phyloP scores from a whole-genome alignment of 1,140 invertebrate genomes.

The Cydia pomonella region DNA sequence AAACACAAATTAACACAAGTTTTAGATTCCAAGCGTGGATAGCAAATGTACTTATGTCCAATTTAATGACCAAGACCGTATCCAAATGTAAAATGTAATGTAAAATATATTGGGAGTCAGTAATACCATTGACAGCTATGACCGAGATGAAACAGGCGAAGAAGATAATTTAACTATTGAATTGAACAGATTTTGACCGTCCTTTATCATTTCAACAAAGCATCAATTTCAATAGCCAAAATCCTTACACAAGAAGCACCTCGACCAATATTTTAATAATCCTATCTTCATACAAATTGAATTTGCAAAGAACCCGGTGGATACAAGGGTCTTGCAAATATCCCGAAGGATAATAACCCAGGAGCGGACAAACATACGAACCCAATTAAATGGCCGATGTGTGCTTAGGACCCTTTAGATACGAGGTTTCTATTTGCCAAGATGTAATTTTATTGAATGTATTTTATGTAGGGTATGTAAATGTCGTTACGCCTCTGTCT shows the following conservation, averaged over 20 bases:
- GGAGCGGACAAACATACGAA: slow-evolving; percentile 49
- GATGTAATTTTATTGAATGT: slow-evolving; percentile 45
- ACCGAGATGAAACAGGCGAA: background rate
- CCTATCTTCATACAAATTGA: slow-evolving; percentile 36
- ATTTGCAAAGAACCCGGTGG: slow-evolving; percentile 33
- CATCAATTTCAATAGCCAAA: slow-evolving; percentile 8
- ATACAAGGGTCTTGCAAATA: slow-evolving; percentile 51
- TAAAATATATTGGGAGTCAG: background rate
- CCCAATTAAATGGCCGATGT: slow-evolving; percentile 65
- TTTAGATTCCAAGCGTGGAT: too few relatives aligned
- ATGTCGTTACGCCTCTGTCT: background rate
- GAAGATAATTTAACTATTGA: background rate
- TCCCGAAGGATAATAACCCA: slow-evolving; percentile 51
- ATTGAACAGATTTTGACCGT: background rate
- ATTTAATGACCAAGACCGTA: too few relatives aligned
- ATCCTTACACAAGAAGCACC: background rate
- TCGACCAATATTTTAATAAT: slow-evolving; percentile 25
- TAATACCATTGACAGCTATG: background rate
- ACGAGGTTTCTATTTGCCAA: slow-evolving; percentile 41
- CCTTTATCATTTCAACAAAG: background rate
- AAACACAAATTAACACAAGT: too few relatives aligned
- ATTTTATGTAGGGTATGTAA: slow-evolving; percentile 27
- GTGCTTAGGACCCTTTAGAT: slow-evolving; percentile 55
- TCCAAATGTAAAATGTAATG: too few relatives aligned
- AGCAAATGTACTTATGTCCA: too few relatives aligned